Conservation (phyloP, 2,888 invertebrate species). For the Microdon myrmicae region DNA sequence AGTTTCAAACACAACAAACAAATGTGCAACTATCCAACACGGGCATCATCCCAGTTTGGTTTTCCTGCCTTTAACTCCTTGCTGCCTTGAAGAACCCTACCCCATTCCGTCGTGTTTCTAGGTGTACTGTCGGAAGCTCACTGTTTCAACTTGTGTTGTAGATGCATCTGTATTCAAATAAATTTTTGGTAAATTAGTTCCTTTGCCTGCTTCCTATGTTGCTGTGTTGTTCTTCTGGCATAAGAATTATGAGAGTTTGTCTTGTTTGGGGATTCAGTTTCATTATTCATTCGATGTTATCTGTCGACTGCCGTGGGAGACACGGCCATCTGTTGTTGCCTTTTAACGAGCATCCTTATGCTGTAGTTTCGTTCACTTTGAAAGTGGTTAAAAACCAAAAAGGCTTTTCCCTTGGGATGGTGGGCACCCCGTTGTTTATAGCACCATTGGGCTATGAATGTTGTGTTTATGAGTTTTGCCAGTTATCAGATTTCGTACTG, state of each 20-base stretch:
- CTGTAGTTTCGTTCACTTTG: background rate
- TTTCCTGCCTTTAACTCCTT: too few species aligned
- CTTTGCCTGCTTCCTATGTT: slow-evolving; percentile 24
- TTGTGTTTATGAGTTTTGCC: background rate
- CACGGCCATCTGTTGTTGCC: slow-evolving; percentile 37
- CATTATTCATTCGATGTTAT: slow-evolving; percentile 36
- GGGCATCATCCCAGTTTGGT: too few species aligned
- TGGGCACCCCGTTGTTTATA: slow-evolving; percentile 5
- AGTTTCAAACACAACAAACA: too few species aligned
- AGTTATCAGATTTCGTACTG: slow-evolving; percentile 5
- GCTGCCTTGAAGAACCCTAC: too few species aligned
- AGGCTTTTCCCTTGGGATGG: slow-evolving; percentile 16
- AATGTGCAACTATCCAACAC: too few species aligned
- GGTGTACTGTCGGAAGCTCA: too few species aligned
- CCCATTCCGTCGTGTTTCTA: too few species aligned
- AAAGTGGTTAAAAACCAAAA: background rate
- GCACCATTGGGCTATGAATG: slow-evolving; percentile 12
- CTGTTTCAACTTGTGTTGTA: too few species aligned
- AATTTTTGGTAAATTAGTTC: slow-evolving; percentile 47
- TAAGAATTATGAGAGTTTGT: slow-evolving; percentile 31
- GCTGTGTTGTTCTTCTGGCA: slow-evolving; percentile 11
- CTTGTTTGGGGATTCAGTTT: slow-evolving; percentile 20
- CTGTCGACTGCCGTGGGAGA: slow-evolving; percentile 18
- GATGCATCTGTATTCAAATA: too few species aligned
- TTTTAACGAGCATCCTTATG: slow-evolving; percentile 18